Base-by-base conservation (phyloP, 2,113 vertebrate species). In the Oncorhynchus kisutch region DNA sequence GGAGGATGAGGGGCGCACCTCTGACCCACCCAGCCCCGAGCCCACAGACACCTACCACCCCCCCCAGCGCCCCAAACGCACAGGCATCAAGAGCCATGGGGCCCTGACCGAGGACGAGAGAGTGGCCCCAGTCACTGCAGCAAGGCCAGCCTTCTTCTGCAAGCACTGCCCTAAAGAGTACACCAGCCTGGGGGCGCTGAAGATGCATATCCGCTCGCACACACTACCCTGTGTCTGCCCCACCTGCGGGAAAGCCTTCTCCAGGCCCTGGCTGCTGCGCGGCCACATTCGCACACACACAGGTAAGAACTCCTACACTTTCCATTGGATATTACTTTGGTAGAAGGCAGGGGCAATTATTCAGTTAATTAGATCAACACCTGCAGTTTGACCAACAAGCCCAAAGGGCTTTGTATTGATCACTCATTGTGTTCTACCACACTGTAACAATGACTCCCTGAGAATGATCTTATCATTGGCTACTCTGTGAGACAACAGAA, bases 171-270 rank as follows among this genome's bases (percentile, higher is more conserved):
- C 95, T 81, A 97, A 97, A 92, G 96, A 98, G 73, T 98, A 98
- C 51, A 92, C 96, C 87, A 98, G 97, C 90, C 87, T 98, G 78
- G 96, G 96, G 2, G 96, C 96, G 64, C 95, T 97, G 82, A 98
- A 97, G 94, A 98, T 97, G 96, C 96, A 98, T 90, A 97, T 98
- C 90, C 94, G 96, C 73, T 97, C 95, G 80, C 96, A 98, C 92
- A 97, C 96, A 0, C 92, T 98, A 87, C 96, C 96, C 72, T 97
- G 97, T 0, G 96, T 97, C 72, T 98, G 96, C 24, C 93, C 93
- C 79, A 97, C 95, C 87, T 98, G 96, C 2, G 96, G 97, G 74
- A 98, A 97, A 86, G 96, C 97, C 20, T 98, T 98, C 91, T 97
- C 96, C 87, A 91, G 97, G 78, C 96, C 96, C 20, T 98, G 97